Evolutionary conservation across 2,113 vertebrate genomes (phyloP).

Genomic region (Brachypteracias leptosomus): DNA sequence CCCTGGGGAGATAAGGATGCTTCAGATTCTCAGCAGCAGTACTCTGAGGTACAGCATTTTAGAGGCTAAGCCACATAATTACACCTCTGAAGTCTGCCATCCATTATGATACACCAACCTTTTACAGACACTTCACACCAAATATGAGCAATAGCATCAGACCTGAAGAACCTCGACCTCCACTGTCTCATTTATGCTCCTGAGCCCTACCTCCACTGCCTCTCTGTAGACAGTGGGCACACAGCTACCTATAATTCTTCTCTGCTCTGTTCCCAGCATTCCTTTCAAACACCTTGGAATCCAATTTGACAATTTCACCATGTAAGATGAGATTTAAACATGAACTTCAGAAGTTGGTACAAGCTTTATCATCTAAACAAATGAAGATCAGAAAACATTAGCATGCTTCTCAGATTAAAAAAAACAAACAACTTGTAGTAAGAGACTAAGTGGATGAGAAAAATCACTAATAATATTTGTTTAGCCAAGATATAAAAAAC

Average conservation of each 20-base stretch:
- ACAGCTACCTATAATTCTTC: neutral
- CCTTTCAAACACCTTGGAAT: neutral
- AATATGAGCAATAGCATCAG: neutral
- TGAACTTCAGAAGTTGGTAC: neutral
- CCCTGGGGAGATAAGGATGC: constrained; percentile 59
- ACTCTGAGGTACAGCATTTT: neutral
- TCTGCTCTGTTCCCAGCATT: neutral
- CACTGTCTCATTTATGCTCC: neutral
- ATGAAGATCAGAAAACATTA: neutral
- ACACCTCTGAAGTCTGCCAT: neutral
- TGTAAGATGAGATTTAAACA: neutral
- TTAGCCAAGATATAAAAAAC: neutral
- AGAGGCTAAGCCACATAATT: neutral
- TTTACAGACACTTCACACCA: neutral
- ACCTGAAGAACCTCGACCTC: neutral
- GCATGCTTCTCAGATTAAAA: neutral
- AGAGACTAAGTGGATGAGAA: neutral
- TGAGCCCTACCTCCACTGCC: neutral
- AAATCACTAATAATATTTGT: neutral
- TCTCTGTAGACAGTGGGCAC: neutral
- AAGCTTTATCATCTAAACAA: neutral
- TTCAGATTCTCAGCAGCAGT: constrained; percentile 1
- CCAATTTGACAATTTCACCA: neutral
- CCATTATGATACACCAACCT: neutral
- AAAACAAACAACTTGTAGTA: neutral